Evolutionary conservation across 2,888 invertebrate species (phyloP).

Genomic region (Protonemura montana): DNA sequence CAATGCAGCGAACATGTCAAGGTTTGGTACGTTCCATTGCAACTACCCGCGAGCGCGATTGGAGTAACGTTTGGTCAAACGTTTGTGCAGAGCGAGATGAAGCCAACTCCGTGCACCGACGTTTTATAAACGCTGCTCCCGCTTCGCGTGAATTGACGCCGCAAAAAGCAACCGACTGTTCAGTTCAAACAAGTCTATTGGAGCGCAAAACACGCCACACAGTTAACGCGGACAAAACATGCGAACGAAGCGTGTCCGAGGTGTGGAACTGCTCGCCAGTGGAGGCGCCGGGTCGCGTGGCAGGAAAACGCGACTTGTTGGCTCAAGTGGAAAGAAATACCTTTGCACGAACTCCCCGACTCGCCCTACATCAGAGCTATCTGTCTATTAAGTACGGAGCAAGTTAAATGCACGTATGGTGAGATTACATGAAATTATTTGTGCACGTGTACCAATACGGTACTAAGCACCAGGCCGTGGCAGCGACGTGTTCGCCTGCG

Average conservation of each 20-base stretch:
- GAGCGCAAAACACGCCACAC: not conserved
- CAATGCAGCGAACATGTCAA: not conserved
- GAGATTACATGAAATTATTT: no score
- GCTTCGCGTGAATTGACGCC: not conserved
- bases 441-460: no score
- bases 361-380: no score
- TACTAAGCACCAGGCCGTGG: no score
- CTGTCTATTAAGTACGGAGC: no score
- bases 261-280: not conserved
- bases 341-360: no score
- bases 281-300: slow-evolving; percentile 12
- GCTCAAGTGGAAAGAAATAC: no score
- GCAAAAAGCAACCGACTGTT: not conserved
- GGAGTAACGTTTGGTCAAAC: not conserved
- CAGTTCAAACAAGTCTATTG: not conserved
- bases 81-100: not conserved
- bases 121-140: not conserved
- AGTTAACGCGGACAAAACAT: not conserved
- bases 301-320: not conserved
- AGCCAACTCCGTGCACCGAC: not conserved
- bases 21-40: not conserved
- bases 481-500: no score
- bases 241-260: not conserved
- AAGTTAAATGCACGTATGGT: no score
- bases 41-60: not conserved